Conservation (phyloP, 2,113 vertebrate species). For the Burhinus bistriatus region DNA sequence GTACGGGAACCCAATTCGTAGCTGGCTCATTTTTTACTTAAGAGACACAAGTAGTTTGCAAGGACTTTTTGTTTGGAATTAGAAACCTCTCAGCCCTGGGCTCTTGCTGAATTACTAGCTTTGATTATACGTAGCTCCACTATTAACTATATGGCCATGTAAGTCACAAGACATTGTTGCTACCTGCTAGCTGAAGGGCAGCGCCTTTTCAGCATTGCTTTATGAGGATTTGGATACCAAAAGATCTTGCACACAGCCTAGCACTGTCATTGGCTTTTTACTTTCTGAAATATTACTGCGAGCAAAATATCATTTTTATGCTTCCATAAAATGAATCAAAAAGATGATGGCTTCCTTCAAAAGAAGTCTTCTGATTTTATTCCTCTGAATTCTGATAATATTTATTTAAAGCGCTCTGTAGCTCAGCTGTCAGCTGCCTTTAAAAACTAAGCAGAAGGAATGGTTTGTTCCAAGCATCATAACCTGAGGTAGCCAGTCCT, state of each 20-base stretch:
- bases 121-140: neutral
- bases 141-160: neutral
- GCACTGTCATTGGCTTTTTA: neutral
- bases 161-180: neutral
- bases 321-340: neutral
- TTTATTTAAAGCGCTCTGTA: neutral
- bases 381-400: neutral
- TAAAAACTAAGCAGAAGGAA: neutral
- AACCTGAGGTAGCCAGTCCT: neutral
- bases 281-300: neutral
- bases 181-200: neutral
- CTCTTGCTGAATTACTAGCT: neutral
- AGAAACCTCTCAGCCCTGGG: neutral
- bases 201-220: neutral
- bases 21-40: neutral
- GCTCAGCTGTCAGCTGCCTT: neutral
- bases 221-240: neutral
- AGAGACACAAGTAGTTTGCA: neutral
- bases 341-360: neutral
- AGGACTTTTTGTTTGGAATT: neutral
- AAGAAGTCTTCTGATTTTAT: neutral
- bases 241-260: neutral
- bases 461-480: neutral
- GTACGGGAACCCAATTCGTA: neutral
- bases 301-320: neutral